Conservation (phyloP, 2,888 invertebrate genomes). For the Archips xylosteana region DNA sequence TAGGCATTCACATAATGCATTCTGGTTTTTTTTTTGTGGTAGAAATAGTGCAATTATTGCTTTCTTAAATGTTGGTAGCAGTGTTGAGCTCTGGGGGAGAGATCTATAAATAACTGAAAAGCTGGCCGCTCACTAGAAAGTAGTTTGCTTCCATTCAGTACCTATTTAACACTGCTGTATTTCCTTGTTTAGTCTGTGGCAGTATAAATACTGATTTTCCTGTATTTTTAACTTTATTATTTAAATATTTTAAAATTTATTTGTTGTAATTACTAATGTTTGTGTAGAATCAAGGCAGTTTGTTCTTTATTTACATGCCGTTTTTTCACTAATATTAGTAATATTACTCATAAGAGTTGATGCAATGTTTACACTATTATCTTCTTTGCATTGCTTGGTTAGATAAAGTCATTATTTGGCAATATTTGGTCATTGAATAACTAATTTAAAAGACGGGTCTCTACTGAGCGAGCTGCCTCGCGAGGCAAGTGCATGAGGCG, state of each 20-base stretch:
- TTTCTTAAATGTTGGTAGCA: constrained; percentile 55
- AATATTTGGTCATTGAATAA: background rate
- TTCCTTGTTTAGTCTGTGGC: constrained; percentile 9
- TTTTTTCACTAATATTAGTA: background rate
- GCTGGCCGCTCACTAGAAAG: constrained; percentile 58
- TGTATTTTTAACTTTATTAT: constrained; percentile 1
- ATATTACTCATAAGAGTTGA: background rate
- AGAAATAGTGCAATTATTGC: constrained; percentile 50
- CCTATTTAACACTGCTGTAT: constrained; percentile 18
- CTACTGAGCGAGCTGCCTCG: too few relatives aligned
- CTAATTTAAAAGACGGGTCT: too few relatives aligned
- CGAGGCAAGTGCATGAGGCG: too few relatives aligned
- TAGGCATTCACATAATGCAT: constrained; percentile 44
- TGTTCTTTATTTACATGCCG: background rate
- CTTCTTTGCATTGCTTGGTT: background rate
- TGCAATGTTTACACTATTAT: background rate
- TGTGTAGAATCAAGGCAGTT: background rate
- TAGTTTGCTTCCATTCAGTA: constrained; percentile 41
- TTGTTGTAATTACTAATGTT: background rate
- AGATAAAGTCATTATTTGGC: background rate
- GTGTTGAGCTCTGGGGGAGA: constrained; percentile 64
- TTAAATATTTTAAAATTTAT: background rate
- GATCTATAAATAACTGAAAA: constrained; percentile 76
- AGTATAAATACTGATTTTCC: constrained; percentile 4
- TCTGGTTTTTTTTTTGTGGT: constrained; percentile 45